Evolutionary conservation across 2,797 vertebrate genomes (phyloP), one percentile per base, ranked within the genome.

Genomic region (Ctenochaetus hawaiiensis): DNA sequence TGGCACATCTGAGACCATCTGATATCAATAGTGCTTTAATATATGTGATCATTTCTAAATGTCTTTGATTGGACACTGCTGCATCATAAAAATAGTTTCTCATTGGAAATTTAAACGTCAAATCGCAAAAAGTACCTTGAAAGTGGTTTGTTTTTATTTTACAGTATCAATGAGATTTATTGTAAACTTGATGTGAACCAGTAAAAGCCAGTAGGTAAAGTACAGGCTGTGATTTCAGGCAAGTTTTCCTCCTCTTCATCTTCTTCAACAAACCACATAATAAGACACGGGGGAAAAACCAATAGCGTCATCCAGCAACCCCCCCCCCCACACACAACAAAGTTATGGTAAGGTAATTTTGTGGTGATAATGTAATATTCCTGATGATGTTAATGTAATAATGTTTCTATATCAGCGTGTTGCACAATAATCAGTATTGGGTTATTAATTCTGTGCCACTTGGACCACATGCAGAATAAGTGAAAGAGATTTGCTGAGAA

Each of bases 161-260:
- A 65, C 41, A 18, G 6, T 48, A 22, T 74, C 74, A 23, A 14
- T 48, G 13, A 43, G 56, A 1, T 81, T 80, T 44, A 54, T 76
- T 65, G 44, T 59, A 65, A 72, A 66, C 63, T 54, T 9, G 5
- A 6, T 8, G 17, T 23, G n/a, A 52, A 57, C 26, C 39, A 67
- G 18, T 58, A 72, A 60, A 80, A 75, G 14, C 48, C 26, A 1
- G 51, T 12, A 47, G 34, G 23, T 63, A 20, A 79, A 74, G 59
- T 61, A 41, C 43, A 57, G 41, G 43, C 75, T 60, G 26, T 54
- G 43, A 60, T 76, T 84, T 77, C 41, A 22, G 54, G 74, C 14
- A 4, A 2, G 2, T 62, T 77, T 71, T 67, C 52, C 41, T 16
- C 7, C 30, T 17, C 13, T 23, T 22, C 58, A 10, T 56, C 18